Evolutionary conservation across 2,113 vertebrate species (phyloP).

Genomic region (Cepphus grylle): DNA sequence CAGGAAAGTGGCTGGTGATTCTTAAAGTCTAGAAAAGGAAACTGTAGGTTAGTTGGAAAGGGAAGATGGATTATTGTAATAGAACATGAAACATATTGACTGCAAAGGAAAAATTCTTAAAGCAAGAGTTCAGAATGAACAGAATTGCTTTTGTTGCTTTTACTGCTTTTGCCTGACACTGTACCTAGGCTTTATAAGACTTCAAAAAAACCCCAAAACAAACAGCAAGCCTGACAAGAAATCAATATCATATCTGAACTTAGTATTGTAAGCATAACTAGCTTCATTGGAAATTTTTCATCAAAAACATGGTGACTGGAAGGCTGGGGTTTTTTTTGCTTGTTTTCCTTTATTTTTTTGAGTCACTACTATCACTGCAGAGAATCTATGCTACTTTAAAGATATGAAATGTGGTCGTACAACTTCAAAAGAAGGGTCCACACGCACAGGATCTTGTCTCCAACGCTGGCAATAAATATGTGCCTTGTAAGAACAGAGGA

Average conservation of each 20-base stretch:
- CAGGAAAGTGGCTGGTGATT: background rate
- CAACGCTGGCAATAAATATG: background rate
- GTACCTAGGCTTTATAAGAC: background rate
- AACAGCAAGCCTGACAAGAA: background rate
- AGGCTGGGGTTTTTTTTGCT: background rate
- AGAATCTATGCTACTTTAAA: background rate
- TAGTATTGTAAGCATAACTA: background rate
- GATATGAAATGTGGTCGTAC: background rate
- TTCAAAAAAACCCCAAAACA: background rate
- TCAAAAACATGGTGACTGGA: background rate
- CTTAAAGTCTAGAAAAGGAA: background rate
- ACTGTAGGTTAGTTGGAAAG: background rate
- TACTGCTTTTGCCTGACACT: background rate
- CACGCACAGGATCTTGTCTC: background rate
- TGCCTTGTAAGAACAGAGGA: background rate
- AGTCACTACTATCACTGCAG: background rate
- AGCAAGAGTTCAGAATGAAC: background rate
- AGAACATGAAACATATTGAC: background rate
- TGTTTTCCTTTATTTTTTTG: background rate
- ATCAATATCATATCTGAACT: background rate
- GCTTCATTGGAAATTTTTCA: background rate
- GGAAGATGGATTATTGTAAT: background rate
- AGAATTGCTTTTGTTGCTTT: background rate
- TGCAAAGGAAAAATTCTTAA: background rate
- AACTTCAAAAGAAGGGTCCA: background rate